phyloP scores from a whole-genome alignment of 2,888 invertebrate genomes.

The Athalia cordata region DNA sequence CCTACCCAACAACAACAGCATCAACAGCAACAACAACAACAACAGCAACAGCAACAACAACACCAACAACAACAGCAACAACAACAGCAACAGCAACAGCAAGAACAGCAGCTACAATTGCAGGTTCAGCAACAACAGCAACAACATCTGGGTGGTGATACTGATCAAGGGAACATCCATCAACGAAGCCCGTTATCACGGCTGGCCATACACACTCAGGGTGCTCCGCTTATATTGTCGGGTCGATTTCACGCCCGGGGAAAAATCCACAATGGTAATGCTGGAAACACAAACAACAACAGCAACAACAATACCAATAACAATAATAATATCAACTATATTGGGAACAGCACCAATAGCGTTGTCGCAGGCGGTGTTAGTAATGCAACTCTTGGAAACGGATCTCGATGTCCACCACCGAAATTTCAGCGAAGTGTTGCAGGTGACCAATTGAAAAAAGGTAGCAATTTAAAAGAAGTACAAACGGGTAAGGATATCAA shows the following conservation, averaged over 20 bases:
- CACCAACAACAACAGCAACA: constrained; percentile 57
- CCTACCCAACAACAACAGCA: constrained; percentile 53
- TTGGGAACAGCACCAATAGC: constrained; percentile 62
- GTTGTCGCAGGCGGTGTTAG: constrained; percentile 63
- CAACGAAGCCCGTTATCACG: constrained; percentile 79
- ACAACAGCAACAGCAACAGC: constrained; percentile 51
- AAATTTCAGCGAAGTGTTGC: constrained; percentile 48
- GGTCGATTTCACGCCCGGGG: constrained; percentile 78
- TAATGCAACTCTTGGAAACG: constrained; percentile 46
- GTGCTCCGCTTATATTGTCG: constrained; percentile 87
- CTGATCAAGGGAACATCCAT: constrained; percentile 54
- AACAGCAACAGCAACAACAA: constrained; percentile 48
- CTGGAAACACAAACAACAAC: constrained; percentile 50
- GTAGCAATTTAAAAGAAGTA: constrained; percentile 58
- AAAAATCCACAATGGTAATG: constrained; percentile 69
- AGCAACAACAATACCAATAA: constrained; percentile 61
- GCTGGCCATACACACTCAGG: constrained; percentile 88
- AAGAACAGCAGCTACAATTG: constrained; percentile 54
- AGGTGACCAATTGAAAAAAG: constrained; percentile 51
- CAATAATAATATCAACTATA: constrained; percentile 68
- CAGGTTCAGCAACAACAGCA: constrained; percentile 52
- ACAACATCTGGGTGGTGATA: constrained; percentile 32
- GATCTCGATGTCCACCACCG: constrained; percentile 53
- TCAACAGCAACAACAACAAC: constrained; percentile 50
- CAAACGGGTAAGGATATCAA: constrained; percentile 68